Conservation (phyloP, 2,888 invertebrate species). For the Campoplex capitator region DNA sequence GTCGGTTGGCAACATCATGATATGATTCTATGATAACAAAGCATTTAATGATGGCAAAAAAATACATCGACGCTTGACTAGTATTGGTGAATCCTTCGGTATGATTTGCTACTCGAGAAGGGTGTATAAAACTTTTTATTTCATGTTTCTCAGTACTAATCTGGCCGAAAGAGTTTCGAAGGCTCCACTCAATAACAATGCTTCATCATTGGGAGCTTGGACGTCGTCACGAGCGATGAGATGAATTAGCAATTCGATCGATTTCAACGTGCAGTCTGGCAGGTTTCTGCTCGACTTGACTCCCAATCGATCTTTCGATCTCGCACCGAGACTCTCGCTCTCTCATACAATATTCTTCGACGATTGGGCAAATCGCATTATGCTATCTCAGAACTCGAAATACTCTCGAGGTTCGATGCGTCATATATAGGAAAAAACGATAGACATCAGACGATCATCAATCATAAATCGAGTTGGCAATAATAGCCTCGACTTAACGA, state of each 20-base stretch:
- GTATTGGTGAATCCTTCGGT: neutral
- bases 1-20: neutral
- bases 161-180: conserved; percentile 21
- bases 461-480: conserved; percentile 55
- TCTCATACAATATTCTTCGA: conserved; percentile 28
- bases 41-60: neutral
- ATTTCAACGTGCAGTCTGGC: conserved; percentile 46
- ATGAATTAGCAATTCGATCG: conserved; percentile 63
- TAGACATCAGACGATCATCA: conserved; percentile 56
- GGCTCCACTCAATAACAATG: conserved; percentile 55
- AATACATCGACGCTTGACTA: neutral
- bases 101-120: neutral
- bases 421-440: conserved; percentile 21
- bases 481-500: conserved; percentile 41
- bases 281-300: conserved; percentile 43
- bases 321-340: conserved; percentile 24
- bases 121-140: conserved; percentile 4
- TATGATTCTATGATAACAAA: neutral
- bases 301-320: conserved; percentile 54
- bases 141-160: conserved; percentile 11
- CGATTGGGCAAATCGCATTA: conserved; percentile 44
- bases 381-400: conserved; percentile 44
- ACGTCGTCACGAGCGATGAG: conserved; percentile 61
- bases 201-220: conserved; percentile 25
- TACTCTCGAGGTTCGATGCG: conserved; percentile 17